Evolutionary conservation across 2,888 invertebrate species (phyloP).

Genomic region (Pseudanteris insignis): DNA sequence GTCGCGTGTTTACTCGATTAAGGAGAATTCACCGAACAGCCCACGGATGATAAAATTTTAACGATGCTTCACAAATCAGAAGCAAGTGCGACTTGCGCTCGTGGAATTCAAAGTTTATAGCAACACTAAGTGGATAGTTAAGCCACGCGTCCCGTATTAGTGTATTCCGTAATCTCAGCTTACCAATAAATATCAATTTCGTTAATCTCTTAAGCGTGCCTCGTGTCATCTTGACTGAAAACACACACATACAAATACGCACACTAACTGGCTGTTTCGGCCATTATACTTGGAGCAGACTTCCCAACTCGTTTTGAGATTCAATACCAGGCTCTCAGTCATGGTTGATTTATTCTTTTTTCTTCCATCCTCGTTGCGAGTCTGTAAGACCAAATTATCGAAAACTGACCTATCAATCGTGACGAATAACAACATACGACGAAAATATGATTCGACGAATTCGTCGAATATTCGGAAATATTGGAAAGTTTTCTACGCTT

Average conservation of each 20-base stretch:
- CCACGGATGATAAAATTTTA: constrained; percentile 32
- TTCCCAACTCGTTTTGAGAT: constrained; percentile 1
- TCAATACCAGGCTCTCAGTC: too few relatives aligned
- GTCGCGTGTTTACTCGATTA: constrained; percentile 5
- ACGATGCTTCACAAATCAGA: constrained; percentile 40
- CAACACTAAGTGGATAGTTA: constrained; percentile 46
- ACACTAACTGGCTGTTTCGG: too few relatives aligned
- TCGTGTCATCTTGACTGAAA: constrained; percentile 41
- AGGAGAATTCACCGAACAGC: constrained; percentile 13
- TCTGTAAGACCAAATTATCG: too few relatives aligned
- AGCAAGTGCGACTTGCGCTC: constrained; percentile 38
- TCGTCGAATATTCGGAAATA: too few relatives aligned
- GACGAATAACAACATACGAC: too few relatives aligned
- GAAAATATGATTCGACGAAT: too few relatives aligned
- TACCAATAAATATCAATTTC: constrained; percentile 47
- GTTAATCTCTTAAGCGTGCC: constrained; percentile 43
- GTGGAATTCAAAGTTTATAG: constrained; percentile 44
- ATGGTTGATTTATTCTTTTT: too few relatives aligned
- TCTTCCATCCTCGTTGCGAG: too few relatives aligned
- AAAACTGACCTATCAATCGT: too few relatives aligned
- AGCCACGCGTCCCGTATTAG: constrained; percentile 37
- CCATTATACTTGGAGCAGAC: constrained; percentile 4
- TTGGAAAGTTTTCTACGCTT: too few relatives aligned
- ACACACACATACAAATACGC: constrained; percentile 20
- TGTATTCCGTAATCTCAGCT: constrained; percentile 46